Base-by-base conservation (phyloP, 2,797 vertebrate species). In the Loris lydekkerianus region DNA sequence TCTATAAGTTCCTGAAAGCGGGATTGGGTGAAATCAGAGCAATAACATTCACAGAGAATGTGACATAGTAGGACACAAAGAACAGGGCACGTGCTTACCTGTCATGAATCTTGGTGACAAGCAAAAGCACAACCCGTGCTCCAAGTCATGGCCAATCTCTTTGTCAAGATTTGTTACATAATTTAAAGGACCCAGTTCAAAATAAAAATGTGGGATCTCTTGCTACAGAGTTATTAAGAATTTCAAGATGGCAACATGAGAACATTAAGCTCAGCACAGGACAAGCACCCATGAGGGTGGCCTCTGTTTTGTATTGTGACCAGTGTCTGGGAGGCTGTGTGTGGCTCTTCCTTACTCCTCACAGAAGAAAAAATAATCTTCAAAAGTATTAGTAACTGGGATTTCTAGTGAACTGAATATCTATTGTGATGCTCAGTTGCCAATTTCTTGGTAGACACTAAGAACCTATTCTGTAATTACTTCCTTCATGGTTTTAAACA, bases 401-500 rank as follows among this genome's bases (percentile, higher is more conserved):
- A 60, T 56, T 76, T 56, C 78, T 49, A 49, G 29, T 91, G 84
- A 96, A 37, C 29, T 43, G 31, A 76, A 7, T 58, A 73, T 31
- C 40, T 91, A 18, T 67, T 46, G 67, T 40, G 25, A 76, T 21
- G 25, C 31, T 2, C 29, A 86, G 27, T 34, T 49, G 46, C 58
- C 60, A 86, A 65, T 18, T 37, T 90, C 82, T 75, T 81, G 13
- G 53, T 77, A 89, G 53, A 76, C 10, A 53, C 21, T 21, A 3
- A 88, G 5, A 80, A 5, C 20, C 34, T 63, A 78, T 15, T 83
- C 46, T 91, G 10, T 82, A 29, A 37, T 86, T 58, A 65, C 37
- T 89, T 89, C 23, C 49, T 82, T 65, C 88, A 17, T 63, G 61
- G 56, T 86, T 95, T 88, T 43, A 89, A 91, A 78, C 7, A 72